Conservation (phyloP, 2,113 vertebrate species). For the Pterocles burchelli region DNA sequence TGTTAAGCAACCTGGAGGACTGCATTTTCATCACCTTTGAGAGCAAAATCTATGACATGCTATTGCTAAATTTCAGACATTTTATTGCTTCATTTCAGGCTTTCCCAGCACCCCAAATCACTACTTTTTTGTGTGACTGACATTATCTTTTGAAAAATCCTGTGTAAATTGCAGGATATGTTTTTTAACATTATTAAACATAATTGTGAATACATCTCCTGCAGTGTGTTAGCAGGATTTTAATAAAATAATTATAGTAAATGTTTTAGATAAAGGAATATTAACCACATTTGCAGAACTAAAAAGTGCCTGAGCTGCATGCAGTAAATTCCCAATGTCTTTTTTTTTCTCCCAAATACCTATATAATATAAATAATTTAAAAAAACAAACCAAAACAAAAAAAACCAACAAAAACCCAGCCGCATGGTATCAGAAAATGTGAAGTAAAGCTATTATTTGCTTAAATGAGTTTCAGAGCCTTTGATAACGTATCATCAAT, state of each 20-base stretch:
- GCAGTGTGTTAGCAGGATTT: background rate
- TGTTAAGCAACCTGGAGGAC: background rate
- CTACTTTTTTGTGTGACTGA: background rate
- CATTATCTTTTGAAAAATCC: background rate
- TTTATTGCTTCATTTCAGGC: background rate
- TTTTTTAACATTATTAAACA: background rate
- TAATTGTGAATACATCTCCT: background rate
- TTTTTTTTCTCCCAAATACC: background rate
- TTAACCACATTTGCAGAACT: background rate
- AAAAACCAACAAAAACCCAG: background rate
- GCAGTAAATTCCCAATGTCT: background rate
- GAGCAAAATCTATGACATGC: background rate
- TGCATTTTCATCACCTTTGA: background rate
- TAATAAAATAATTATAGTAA: background rate
- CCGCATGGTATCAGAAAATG: background rate
- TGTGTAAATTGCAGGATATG: background rate
- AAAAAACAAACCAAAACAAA: background rate
- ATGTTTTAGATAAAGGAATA: background rate
- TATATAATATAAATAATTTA: background rate
- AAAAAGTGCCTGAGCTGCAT: background rate
- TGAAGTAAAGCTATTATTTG: constrained; percentile 53
- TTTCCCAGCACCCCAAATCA: background rate
- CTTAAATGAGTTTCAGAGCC: constrained; percentile 49
- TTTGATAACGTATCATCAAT: constrained; percentile 67
- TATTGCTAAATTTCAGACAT: background rate